Evolutionary conservation across 2,888 invertebrate genomes (phyloP), one percentile per base, ranked within the genome.

Genomic region (Lysandra coridon): DNA sequence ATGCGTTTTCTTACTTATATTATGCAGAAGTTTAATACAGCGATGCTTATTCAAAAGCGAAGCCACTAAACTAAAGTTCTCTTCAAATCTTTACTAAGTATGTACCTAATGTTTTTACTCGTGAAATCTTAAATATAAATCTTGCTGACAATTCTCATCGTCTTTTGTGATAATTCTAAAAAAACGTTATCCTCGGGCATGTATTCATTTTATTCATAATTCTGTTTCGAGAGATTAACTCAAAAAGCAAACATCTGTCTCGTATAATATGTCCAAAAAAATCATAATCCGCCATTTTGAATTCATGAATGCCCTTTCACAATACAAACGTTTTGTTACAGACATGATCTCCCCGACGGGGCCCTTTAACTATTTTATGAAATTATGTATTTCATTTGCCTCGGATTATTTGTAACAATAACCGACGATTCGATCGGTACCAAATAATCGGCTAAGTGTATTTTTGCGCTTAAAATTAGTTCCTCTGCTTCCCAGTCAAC

Each of bases 221-320:
- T 73, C 79, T 62, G 76, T 80, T 79, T 80, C 75, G 44, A 60
- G 83, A 81, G 81, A 80, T 79, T 78, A 81, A 81, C 80, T 82
- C 79, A 80, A 82, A 80, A 83, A 82, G 82, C 81, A 84, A 84
- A 82, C 85, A 85, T 83, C 85, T 85, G 85, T 83, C 84, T 83
- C 80, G 80, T 80, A 83, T 84, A 85, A 84, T 82, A 82, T 80
- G 82, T 76, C 60, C 79, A 80, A 82, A 84, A 82, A 82, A 82
- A 83, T 80, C 78, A 60, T 81, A 85, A 84, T 84, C 83, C 83
- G 81, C 82, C 83, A 83, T 83, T 83, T 76, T 81, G 80, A 80
- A 85, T 85, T 85, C 83, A 84, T 84, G 79, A 79, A 80, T 80
- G 82, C 79, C 81, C 81, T 80, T 80, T 79, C 79, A 78, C 62